phyloP scores from a whole-genome alignment of 2,888 invertebrate species.

The Eilema caniola region DNA sequence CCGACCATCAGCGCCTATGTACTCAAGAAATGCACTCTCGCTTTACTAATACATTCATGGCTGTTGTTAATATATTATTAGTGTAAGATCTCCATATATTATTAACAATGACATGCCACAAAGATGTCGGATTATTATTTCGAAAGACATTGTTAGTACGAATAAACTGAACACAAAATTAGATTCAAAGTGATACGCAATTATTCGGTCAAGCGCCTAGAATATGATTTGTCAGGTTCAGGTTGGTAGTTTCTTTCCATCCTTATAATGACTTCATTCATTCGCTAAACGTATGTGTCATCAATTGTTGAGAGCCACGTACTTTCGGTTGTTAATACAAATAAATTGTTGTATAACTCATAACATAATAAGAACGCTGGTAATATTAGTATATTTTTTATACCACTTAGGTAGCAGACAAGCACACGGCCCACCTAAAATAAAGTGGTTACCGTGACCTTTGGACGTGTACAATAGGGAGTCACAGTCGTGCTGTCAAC shows the following conservation, averaged over 20 bases:
- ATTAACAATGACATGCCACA: constrained; percentile 16
- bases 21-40: constrained; percentile 59
- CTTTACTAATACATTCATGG: constrained; percentile 19
- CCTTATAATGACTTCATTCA: constrained; percentile 4
- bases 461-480: no score
- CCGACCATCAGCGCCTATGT: constrained; percentile 66
- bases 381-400: no score
- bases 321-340: neutral
- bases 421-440: no score
- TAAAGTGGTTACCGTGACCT: no score
- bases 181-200: constrained; percentile 9
- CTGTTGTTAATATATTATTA: constrained; percentile 4
- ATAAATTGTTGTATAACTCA: neutral
- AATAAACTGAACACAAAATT: constrained; percentile 1
- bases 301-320: neutral
- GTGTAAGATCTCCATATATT: constrained; percentile 6
- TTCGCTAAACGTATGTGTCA: constrained; percentile 5
- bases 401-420: no score
- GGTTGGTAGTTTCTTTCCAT: neutral
- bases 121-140: neutral
- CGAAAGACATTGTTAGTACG: constrained; percentile 11
- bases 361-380: neutral
- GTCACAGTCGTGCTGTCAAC: no score
- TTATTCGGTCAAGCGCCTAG: neutral
- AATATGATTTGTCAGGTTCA: neutral